Conservation (phyloP, 2,888 invertebrate species). For the Deladenus siricidicola region DNA sequence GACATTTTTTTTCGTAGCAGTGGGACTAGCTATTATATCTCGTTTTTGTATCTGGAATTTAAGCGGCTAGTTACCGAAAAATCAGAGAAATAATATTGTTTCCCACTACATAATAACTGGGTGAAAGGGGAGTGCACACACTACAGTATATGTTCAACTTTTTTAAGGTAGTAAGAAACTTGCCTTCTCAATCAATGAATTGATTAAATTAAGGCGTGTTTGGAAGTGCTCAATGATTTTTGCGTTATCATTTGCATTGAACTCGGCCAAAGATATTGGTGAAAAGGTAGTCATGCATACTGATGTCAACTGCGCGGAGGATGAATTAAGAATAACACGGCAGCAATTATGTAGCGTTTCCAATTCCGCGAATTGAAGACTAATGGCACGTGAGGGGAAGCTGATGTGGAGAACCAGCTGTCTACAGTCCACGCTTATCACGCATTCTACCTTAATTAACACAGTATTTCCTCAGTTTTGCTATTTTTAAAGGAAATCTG, state of each 20-base stretch:
- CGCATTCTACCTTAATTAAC: conserved; percentile 2
- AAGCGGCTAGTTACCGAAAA: too few relatives aligned
- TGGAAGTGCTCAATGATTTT: neutral
- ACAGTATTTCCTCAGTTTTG: neutral
- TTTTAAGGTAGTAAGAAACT: neutral
- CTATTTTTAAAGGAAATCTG: neutral
- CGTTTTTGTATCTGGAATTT: too few relatives aligned
- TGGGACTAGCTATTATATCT: too few relatives aligned
- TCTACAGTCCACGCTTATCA: neutral
- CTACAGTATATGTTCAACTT: too few relatives aligned
- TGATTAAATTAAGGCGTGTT: neutral
- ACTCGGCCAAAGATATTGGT: neutral
- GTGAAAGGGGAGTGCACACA: too few relatives aligned
- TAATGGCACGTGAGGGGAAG: conserved; percentile 8
- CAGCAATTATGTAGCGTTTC: neutral
- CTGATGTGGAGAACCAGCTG: conserved; percentile 1
- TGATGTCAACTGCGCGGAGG: neutral
- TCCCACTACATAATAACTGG: too few relatives aligned
- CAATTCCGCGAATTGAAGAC: conserved; percentile 5
- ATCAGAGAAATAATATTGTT: too few relatives aligned
- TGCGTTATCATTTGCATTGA: neutral
- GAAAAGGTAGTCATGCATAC: neutral
- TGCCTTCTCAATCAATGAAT: neutral
- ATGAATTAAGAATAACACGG: neutral
- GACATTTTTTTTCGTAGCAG: too few relatives aligned